Conservation (phyloP, 2,113 vertebrate genomes). For the Sturnira hondurensis region DNA sequence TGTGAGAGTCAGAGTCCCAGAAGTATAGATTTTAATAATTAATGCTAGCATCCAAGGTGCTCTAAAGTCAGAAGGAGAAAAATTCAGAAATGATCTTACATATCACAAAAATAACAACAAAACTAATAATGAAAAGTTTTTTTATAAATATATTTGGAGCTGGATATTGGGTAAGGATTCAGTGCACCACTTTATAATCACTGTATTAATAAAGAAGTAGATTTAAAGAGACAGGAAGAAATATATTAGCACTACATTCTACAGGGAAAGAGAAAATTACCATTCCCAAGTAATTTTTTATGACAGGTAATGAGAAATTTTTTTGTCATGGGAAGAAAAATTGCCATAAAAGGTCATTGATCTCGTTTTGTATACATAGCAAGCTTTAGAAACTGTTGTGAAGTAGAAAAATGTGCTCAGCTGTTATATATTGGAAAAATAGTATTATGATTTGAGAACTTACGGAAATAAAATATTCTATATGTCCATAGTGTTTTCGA, state of each 20-base stretch:
- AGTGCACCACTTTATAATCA: neutral
- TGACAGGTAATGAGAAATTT: neutral
- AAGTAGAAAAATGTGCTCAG: neutral
- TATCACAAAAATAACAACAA: neutral
- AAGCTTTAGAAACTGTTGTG: neutral
- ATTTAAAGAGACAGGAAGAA: neutral
- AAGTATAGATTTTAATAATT: neutral
- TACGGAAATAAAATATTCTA: neutral
- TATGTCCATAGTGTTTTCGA: neutral
- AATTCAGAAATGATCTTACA: neutral
- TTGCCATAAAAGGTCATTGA: neutral
- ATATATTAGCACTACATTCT: neutral
- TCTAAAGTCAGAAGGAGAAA: neutral
- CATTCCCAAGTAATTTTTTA: neutral
- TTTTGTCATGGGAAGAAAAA: neutral
- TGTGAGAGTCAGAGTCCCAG: neutral
- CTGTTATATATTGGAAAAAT: neutral
- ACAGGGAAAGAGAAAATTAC: neutral
- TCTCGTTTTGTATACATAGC: neutral
- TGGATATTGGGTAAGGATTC: neutral
- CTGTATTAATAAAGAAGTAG: neutral
- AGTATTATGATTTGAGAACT: neutral
- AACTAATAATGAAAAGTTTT: neutral
- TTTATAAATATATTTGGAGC: neutral
- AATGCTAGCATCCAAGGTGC: neutral